Percentiles rank a stretch among this genome's conserved stretches.
Conservation (phyloP, 2,888 invertebrate species). For the Mythimna albipuncta region DNA sequence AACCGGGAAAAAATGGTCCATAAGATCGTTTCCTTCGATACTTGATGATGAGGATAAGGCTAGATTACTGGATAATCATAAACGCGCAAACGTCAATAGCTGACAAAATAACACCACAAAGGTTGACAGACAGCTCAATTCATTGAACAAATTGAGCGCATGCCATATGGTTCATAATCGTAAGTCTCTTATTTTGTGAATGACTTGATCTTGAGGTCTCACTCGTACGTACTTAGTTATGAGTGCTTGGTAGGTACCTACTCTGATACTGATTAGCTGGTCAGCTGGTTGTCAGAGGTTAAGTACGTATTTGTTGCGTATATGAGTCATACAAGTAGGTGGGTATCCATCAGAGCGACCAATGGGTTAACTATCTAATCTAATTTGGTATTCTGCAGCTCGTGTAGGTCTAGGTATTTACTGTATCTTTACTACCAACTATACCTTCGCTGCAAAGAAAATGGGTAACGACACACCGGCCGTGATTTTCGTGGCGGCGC, state of each 20-base stretch:
- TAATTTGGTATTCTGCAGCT: slow-evolving; percentile 6
- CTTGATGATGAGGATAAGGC: background rate
- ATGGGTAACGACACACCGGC: too few relatives aligned
- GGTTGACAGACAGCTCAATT: too few relatives aligned
- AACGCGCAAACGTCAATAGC: background rate
- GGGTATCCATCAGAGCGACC: background rate
- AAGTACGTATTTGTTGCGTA: slow-evolving; percentile 21
- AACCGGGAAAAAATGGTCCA: background rate
- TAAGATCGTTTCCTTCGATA: background rate
- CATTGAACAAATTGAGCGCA: background rate
- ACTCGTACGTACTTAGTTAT: background rate
- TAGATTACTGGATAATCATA: slow-evolving; percentile 8
- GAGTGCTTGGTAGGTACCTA: background rate
- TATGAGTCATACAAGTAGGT: slow-evolving; percentile 13
- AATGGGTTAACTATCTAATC: slow-evolving; percentile 3
- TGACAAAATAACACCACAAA: background rate
- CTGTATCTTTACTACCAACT: background rate
- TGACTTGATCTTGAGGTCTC: background rate
- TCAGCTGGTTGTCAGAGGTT: slow-evolving; percentile 24
- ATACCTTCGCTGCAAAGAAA: background rate
- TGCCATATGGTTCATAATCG: background rate
- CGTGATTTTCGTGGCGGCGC: too few relatives aligned
- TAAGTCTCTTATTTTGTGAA: slow-evolving; percentile 1
- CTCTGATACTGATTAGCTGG: slow-evolving; percentile 3
- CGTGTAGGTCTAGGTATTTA: background rate